phyloP scores from a whole-genome alignment of 2,888 invertebrate genomes.

The Bhutanitis thaidina region DNA sequence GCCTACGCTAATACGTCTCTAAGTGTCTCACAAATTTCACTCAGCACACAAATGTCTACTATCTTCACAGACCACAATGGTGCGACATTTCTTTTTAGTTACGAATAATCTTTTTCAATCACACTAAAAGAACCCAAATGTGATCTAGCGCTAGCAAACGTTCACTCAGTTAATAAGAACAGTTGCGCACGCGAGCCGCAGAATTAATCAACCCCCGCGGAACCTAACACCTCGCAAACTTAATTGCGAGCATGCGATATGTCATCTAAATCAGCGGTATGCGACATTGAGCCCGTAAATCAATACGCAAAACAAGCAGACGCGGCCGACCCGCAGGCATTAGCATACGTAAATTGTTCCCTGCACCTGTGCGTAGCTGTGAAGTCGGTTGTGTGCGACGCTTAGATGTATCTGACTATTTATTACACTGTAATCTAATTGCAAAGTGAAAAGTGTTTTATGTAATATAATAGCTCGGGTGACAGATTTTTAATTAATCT shows the following conservation, averaged over 20 bases:
- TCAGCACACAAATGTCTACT: too few species aligned
- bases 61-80: too few species aligned
- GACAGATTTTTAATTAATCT: too few species aligned
- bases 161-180: slow-evolving; percentile 6
- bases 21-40: too few species aligned
- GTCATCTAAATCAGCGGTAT: slow-evolving; percentile 12
- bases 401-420: too few species aligned
- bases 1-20: too few species aligned
- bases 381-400: neutral
- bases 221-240: neutral
- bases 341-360: slow-evolving; percentile 42
- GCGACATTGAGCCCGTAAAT: slow-evolving; percentile 18
- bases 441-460: too few species aligned
- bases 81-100: too few species aligned
- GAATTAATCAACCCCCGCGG: neutral
- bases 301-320: slow-evolving; percentile 29
- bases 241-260: slow-evolving; percentile 1
- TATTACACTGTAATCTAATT: too few species aligned
- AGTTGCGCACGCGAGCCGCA: slow-evolving; percentile 1
- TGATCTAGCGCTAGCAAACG: neutral
- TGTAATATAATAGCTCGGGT: too few species aligned
- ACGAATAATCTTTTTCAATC: too few species aligned
- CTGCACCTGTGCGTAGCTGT: slow-evolving; percentile 29
- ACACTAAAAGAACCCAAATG: too few species aligned
- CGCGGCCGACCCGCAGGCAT: slow-evolving; percentile 24